These are phyloP conservation scores for Steatocranus sp. DNA, from an alignment of 2,797 vertebrate genomes.

Conservation along the genomic window DNA sequence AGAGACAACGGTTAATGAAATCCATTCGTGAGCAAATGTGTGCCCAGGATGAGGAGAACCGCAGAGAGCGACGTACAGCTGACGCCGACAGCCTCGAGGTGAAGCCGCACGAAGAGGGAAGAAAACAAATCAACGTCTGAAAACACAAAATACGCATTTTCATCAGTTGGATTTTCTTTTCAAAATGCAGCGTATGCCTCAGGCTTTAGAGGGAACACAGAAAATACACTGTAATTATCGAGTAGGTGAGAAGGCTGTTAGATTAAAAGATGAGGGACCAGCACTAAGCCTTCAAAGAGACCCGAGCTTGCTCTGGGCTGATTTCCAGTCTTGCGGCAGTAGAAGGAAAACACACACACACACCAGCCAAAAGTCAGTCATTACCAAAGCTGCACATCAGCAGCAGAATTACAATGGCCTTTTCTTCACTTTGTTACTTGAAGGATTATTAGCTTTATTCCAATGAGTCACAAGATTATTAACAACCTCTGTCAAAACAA, in stretches of 20 bases:
- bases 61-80: neutral
- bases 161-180: constrained; percentile 41
- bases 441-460: neutral
- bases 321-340: constrained; percentile 30
- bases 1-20: constrained; percentile 95
- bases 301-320: constrained; percentile 32
- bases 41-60: constrained; percentile 69
- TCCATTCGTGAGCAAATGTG: constrained; percentile 84
- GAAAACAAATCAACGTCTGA: constrained; percentile 32
- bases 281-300: constrained; percentile 47
- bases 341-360: neutral
- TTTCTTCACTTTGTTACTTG: neutral
- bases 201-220: constrained; percentile 32
- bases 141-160: constrained; percentile 34
- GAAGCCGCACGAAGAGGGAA: neutral
- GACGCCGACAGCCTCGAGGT: constrained; percentile 7
- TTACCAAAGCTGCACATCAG: constrained; percentile 35
- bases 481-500: neutral
- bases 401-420: constrained; percentile 21
- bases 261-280: constrained; percentile 54
- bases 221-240: constrained; percentile 51
- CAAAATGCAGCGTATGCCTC: constrained; percentile 17
- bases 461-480: neutral
- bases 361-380: constrained; percentile 3
- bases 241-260: constrained; percentile 42